Conservation (phyloP, 2,888 invertebrate genomes). For the Ephialtes manifestator region DNA sequence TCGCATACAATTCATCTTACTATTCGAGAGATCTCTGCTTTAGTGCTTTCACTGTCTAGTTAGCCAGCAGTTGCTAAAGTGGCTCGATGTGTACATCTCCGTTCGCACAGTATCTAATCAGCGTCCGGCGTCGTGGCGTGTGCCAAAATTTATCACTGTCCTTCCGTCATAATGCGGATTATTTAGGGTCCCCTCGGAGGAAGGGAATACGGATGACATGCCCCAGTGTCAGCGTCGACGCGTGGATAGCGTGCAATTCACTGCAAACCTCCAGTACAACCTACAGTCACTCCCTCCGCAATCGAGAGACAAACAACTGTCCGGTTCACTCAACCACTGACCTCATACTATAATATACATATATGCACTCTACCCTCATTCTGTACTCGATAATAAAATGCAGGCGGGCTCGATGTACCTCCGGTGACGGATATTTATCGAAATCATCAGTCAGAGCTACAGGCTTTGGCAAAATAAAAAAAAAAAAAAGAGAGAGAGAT, state of each 20-base stretch:
- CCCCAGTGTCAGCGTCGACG: constrained; percentile 34
- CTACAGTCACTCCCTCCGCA: constrained; percentile 5
- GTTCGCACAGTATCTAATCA: constrained; percentile 71
- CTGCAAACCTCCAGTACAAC: background rate
- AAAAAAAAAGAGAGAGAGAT: constrained; percentile 11
- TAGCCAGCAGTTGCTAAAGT: constrained; percentile 15
- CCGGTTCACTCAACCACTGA: constrained; percentile 57
- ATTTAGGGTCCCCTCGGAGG: constrained; percentile 69
- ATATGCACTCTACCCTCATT: constrained; percentile 6
- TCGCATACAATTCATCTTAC: constrained; percentile 9
- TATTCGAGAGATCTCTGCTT: background rate
- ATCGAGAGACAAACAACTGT: constrained; percentile 50
- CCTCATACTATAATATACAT: constrained; percentile 15
- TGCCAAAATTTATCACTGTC: constrained; percentile 73
- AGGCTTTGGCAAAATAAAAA: background rate
- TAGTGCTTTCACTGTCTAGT: constrained; percentile 23
- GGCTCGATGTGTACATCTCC: constrained; percentile 42
- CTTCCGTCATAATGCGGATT: constrained; percentile 73
- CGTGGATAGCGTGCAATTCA: constrained; percentile 19
- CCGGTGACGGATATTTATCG: constrained; percentile 49
- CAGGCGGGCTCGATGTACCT: constrained; percentile 39
- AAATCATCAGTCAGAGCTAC: constrained; percentile 39
- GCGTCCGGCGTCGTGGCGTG: constrained; percentile 68
- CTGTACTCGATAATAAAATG: constrained; percentile 60
- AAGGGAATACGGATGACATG: constrained; percentile 40